Percentiles rank a stretch among this genome's conserved stretches.
These are phyloP conservation scores for Pica pica DNA, from an alignment of 2,113 vertebrate species.

Conservation along the genomic window DNA sequence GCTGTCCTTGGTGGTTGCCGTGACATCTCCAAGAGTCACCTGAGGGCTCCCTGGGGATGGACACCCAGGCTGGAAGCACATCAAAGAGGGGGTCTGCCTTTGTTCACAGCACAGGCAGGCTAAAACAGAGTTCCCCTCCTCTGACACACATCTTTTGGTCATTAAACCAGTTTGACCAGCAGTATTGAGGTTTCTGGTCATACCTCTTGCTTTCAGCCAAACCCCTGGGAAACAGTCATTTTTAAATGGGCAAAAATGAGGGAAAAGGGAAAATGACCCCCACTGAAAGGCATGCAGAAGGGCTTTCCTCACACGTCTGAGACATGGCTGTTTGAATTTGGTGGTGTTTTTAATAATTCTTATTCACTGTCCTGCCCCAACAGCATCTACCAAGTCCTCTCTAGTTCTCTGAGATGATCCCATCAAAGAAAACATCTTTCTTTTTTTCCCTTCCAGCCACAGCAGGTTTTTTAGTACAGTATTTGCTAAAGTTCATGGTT, in stretches of 20 bases:
- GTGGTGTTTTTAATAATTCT: background rate
- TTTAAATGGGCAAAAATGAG: background rate
- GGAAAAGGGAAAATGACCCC: background rate
- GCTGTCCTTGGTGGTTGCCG: background rate
- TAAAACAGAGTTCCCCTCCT: fast-evolving
- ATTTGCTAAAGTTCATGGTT: background rate
- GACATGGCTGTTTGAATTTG: fast-evolving
- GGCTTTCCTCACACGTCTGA: background rate
- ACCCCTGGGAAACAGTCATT: background rate
- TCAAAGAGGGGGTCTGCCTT: background rate
- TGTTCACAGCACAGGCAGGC: background rate
- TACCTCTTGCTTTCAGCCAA: background rate
- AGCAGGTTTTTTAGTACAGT: background rate
- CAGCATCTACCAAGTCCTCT: background rate
- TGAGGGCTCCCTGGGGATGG: background rate
- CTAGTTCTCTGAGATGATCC: background rate
- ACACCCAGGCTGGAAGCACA: background rate
- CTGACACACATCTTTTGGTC: background rate
- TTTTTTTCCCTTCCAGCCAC: background rate
- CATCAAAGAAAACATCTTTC: background rate
- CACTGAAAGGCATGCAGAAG: background rate
- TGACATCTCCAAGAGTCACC: background rate
- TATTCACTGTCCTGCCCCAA: background rate
- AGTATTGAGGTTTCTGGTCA: background rate
- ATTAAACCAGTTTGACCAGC: background rate